Conservation (phyloP, 2,888 invertebrate genomes). For the Ptychoptera albimana region DNA sequence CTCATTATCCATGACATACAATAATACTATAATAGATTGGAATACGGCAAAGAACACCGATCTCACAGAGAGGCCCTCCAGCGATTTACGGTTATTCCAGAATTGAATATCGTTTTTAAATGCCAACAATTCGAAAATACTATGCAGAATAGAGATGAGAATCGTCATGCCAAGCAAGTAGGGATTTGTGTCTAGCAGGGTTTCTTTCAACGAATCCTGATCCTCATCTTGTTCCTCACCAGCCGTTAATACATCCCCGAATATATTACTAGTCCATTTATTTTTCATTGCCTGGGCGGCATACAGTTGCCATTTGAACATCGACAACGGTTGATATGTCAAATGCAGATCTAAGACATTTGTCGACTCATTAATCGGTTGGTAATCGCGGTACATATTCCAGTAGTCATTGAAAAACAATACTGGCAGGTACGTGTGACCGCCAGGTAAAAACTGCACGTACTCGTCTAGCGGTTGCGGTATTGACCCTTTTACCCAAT, state of each 20-base stretch:
- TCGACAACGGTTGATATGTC: conserved; percentile 76
- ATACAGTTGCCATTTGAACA: conserved; percentile 98
- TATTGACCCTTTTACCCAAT: conserved; percentile 81
- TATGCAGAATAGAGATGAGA: conserved; percentile 85
- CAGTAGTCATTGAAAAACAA: conserved; percentile 95
- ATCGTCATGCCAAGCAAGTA: conserved; percentile 85
- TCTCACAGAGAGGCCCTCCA: conserved; percentile 94
- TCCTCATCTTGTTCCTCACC: conserved; percentile 72
- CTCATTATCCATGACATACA: conserved; percentile 97
- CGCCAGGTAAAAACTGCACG: conserved; percentile 75
- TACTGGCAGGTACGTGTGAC: conserved; percentile 81
- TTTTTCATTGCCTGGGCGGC: conserved; percentile 89
- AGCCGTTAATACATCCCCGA: conserved; percentile 50
- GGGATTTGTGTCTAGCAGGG: conserved; percentile 91
- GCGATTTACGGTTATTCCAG: conserved; percentile 93
- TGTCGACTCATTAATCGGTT: conserved; percentile 75
- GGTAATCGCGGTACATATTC: conserved; percentile 93
- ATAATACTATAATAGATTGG: conserved; percentile 83
- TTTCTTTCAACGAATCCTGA: conserved; percentile 82
- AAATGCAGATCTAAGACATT: conserved; percentile 51
- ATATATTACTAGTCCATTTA: conserved; percentile 52
- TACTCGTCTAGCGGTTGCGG: conserved; percentile 87
- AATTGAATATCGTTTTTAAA: conserved; percentile 99
- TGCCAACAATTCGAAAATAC: conserved; percentile 93
- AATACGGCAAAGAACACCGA: conserved; percentile 98